phyloP scores from a whole-genome alignment of 2,888 invertebrate genomes.

The Caenorhabditis virilis region DNA sequence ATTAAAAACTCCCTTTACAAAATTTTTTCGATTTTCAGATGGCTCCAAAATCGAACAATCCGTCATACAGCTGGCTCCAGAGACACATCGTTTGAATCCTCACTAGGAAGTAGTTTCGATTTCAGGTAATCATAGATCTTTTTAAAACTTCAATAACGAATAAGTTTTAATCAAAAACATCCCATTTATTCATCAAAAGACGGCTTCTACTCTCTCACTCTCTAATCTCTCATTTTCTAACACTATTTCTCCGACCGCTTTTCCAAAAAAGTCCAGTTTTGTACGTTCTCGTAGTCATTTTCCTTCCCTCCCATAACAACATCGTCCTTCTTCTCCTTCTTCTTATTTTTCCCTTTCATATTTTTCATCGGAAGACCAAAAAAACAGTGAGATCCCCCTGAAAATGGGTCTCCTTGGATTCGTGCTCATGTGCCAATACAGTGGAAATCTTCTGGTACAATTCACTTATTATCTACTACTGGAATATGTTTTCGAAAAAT shows the following conservation, averaged over 20 bases:
- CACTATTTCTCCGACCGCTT: constrained; percentile 4
- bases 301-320: neutral
- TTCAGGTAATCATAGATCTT: constrained; percentile 27
- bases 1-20: too few relatives aligned
- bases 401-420: constrained; percentile 31
- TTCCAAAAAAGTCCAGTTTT: neutral
- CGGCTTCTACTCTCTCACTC: neutral
- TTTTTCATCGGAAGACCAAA: constrained; percentile 1
- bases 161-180: too few relatives aligned
- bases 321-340: constrained; percentile 5
- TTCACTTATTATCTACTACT: constrained; percentile 51
- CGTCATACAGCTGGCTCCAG: neutral
- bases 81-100: constrained; percentile 30
- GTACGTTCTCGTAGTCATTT: neutral
- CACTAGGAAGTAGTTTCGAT: constrained; percentile 30
- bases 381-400: neutral
- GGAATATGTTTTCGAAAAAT: constrained; percentile 49
- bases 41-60: constrained; percentile 24
- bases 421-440: constrained; percentile 50
- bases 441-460: constrained; percentile 57
- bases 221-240: neutral
- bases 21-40: too few relatives aligned
- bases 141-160: too few relatives aligned
- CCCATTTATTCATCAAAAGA: too few relatives aligned
- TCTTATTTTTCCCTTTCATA: constrained; percentile 9